phyloP scores from a whole-genome alignment of 2,797 vertebrate genomes.

The Chrosomus eos region DNA sequence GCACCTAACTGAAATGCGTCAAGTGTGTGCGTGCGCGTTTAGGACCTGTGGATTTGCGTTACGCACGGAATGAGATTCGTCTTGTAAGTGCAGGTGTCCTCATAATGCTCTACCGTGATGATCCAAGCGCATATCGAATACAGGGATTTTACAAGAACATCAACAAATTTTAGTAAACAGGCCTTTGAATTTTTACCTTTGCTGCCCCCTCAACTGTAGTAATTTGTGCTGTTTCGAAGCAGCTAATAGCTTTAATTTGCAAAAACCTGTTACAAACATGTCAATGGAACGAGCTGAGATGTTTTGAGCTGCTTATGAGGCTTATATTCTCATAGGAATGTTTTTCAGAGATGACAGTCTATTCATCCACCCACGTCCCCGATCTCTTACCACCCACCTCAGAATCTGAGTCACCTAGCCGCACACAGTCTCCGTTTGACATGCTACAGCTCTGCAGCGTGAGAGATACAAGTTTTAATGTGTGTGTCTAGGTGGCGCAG shows the following conservation, averaged over 20 bases:
- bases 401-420: constrained; percentile 81
- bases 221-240: constrained; percentile 59
- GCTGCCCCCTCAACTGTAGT: constrained; percentile 59
- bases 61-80: constrained; percentile 29
- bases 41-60: not conserved
- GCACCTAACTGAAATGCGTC: constrained; percentile 11
- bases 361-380: constrained; percentile 81
- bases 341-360: constrained; percentile 77
- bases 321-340: constrained; percentile 76
- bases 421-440: constrained; percentile 70
- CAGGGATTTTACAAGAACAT: constrained; percentile 38
- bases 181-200: constrained; percentile 40
- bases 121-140: constrained; percentile 40
- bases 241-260: constrained; percentile 61
- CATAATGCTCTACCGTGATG: constrained; percentile 29
- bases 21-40: not conserved
- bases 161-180: constrained; percentile 40
- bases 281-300: constrained; percentile 57
- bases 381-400: constrained; percentile 79
- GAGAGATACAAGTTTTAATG: constrained; percentile 71
- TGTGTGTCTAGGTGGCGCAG: constrained; percentile 76
- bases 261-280: constrained; percentile 59
- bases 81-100: constrained; percentile 32
- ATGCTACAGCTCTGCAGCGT: constrained; percentile 68
- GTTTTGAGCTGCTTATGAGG: constrained; percentile 75